Evolutionary conservation across 2,797 vertebrate species (phyloP).

Genomic region (Argya squamiceps): DNA sequence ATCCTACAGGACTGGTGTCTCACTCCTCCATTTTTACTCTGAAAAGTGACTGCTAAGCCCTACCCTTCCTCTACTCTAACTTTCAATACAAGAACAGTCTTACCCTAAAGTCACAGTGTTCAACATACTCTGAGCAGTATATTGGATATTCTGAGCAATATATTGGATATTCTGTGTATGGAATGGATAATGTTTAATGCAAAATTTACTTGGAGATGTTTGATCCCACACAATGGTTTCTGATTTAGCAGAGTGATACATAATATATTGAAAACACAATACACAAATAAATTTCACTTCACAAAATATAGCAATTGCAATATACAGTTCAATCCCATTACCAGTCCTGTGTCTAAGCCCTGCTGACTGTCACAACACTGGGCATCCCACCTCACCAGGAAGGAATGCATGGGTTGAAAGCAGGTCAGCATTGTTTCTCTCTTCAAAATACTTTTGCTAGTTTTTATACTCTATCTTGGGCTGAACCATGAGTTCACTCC

Average conservation of each 20-base stretch:
- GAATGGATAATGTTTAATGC: not conserved
- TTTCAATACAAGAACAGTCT: not conserved
- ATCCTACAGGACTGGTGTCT: not conserved
- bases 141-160: not conserved
- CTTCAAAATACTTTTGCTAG: not conserved
- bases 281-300: fast-evolving
- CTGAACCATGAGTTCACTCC: fast-evolving
- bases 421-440: not conserved
- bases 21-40: not conserved
- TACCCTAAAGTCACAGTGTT: not conserved
- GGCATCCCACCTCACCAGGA: fast-evolving
- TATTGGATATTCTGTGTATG: not conserved
- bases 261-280: not conserved
- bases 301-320: not conserved
- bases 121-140: not conserved
- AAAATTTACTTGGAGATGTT: not conserved
- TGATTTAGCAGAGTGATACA: not conserved
- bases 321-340: not conserved
- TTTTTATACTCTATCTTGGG: fast-evolving
- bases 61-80: not conserved
- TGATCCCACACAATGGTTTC: not conserved
- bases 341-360: not conserved
- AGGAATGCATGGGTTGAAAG: not conserved
- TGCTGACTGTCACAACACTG: fast-evolving
- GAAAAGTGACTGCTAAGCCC: not conserved